phyloP scores from a whole-genome alignment of 2,113 vertebrate species.

The Chaetodon auriga region DNA sequence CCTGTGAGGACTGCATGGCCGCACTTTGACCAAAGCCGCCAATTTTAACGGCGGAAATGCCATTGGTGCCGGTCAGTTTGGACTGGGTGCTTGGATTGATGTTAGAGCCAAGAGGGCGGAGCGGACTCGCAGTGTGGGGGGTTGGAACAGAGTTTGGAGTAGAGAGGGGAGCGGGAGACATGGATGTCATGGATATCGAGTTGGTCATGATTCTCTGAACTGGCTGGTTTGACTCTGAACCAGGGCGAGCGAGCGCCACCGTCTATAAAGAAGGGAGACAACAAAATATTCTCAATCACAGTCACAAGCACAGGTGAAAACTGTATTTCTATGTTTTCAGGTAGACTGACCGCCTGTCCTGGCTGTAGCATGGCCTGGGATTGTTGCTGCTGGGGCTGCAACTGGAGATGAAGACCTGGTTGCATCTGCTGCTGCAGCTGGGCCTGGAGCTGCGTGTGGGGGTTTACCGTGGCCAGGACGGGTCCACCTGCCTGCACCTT shows the following conservation, averaged over 20 bases:
- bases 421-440: conserved; percentile 89
- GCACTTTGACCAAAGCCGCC: conserved; percentile 87
- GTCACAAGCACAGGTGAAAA: neutral
- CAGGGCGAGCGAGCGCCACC: conserved; percentile 87
- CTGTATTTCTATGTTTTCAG: neutral
- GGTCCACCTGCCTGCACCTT: conserved; percentile 84
- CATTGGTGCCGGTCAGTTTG: conserved; percentile 88
- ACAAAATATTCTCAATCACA: neutral
- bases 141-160: conserved; percentile 80
- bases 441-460: conserved; percentile 86
- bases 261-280: conserved; percentile 81
- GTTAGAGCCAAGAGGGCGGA: conserved; percentile 85
- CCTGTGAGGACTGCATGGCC: conserved; percentile 83
- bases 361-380: conserved; percentile 83
- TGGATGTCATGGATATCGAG: conserved; percentile 83
- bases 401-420: conserved; percentile 85
- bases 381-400: conserved; percentile 83
- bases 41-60: conserved; percentile 86
- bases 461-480: conserved; percentile 80
- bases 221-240: conserved; percentile 86
- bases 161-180: conserved; percentile 79
- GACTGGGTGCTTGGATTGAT: conserved; percentile 88
- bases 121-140: conserved; percentile 83
- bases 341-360: conserved; percentile 82
- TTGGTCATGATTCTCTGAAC: conserved; percentile 88